phyloP scores from a whole-genome alignment of 2,797 vertebrate genomes.

The Lepus oiostolus region DNA sequence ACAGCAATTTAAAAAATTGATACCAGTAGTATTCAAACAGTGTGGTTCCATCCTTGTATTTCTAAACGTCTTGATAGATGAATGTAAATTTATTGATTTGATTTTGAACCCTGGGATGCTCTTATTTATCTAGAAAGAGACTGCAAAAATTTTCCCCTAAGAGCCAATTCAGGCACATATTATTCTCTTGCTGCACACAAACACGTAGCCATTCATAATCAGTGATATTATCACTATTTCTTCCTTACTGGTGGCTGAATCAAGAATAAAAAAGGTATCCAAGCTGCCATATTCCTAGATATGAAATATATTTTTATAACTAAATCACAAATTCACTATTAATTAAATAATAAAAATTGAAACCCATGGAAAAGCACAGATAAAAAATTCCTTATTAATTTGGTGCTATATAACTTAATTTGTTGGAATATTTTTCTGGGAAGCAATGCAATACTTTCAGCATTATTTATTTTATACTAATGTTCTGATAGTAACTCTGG shows the following conservation, averaged over 20 bases:
- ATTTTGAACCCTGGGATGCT: constrained; percentile 39
- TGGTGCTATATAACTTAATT: constrained; percentile 4
- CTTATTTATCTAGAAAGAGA: constrained; percentile 54
- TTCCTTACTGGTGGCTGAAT: constrained; percentile 2
- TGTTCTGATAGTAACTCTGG: not conserved
- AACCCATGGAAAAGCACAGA: not conserved
- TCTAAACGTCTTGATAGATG: constrained; percentile 58
- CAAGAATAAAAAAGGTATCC: not conserved
- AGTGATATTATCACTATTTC: not conserved
- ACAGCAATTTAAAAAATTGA: constrained; percentile 48
- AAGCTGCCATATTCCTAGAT: not conserved
- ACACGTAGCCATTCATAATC: constrained; percentile 5
- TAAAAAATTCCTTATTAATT: not conserved
- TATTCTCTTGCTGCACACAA: not conserved
- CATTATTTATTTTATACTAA: not conserved
- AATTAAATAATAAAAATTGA: constrained; percentile 20
- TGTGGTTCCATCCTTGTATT: constrained; percentile 60
- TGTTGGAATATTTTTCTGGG: not conserved
- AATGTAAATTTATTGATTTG: constrained; percentile 72
- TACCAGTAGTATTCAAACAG: constrained; percentile 50
- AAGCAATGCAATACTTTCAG: not conserved
- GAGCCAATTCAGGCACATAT: constrained; percentile 9
- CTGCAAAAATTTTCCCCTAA: not conserved
- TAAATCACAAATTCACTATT: not conserved
- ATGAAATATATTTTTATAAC: not conserved